Evolutionary conservation across 1,140 invertebrate species (phyloP).

Genomic region (Diachasmimorpha longicaudata): DNA sequence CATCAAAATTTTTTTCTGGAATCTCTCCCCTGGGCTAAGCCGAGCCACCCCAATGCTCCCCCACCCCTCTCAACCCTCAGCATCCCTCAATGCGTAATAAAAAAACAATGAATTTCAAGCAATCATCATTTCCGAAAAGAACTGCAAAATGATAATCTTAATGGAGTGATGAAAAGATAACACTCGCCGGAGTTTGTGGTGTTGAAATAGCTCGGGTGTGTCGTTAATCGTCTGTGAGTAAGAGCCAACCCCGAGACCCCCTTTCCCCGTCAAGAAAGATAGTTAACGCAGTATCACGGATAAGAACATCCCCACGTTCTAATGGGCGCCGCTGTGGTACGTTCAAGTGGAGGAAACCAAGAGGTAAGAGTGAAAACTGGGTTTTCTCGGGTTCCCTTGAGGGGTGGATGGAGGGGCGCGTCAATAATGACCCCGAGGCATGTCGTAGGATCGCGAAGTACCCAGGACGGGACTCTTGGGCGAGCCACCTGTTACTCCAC

Average conservation of each 20-base stretch:
- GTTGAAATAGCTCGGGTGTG: neutral
- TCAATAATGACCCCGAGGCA: constrained; percentile 39
- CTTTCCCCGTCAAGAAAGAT: neutral
- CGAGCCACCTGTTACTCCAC: constrained; percentile 46
- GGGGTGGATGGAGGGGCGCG: constrained; percentile 18
- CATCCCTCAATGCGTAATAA: too few relatives aligned
- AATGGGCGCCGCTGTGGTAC: neutral
- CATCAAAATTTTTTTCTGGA: too few relatives aligned
- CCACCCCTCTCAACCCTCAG: too few relatives aligned
- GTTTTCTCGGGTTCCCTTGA: constrained; percentile 32
- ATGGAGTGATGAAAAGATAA: constrained; percentile 7
- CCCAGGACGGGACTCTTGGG: constrained; percentile 30
- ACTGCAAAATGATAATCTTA: neutral
- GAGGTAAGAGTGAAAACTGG: constrained; percentile 21
- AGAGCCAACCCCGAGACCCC: neutral
- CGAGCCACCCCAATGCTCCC: too few relatives aligned
- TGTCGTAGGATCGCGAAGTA: constrained; percentile 29
- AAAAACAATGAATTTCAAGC: too few relatives aligned
- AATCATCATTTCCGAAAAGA: neutral
- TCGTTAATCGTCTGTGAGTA: constrained; percentile 10
- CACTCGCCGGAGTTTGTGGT: neutral
- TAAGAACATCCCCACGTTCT: constrained; percentile 3
- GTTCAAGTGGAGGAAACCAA: neutral
- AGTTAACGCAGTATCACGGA: constrained; percentile 4
- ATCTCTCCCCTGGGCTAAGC: too few relatives aligned